These are phyloP conservation scores for Ptyas mucosa DNA, from an alignment of 2,113 vertebrate genomes.

Conservation along the genomic window DNA sequence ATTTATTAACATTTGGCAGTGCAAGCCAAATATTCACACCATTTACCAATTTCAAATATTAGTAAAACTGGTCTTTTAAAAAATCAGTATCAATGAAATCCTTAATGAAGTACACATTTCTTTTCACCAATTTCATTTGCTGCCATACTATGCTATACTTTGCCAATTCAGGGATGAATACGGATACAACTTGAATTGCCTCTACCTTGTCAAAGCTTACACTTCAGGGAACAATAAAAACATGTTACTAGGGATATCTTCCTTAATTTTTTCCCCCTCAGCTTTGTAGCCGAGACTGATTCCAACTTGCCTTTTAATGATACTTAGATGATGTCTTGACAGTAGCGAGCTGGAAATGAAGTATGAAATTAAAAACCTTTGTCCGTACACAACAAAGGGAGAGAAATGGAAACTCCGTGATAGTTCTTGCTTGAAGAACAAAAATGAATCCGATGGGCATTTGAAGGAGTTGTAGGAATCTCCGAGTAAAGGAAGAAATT, in stretches of 20 bases:
- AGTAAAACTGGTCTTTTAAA: neutral
- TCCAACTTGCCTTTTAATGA: neutral
- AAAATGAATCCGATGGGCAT: neutral
- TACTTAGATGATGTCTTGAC: neutral
- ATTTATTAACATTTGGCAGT: neutral
- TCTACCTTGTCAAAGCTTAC: neutral
- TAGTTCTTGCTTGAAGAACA: slow-evolving; percentile 16
- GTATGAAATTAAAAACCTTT: slow-evolving; percentile 42
- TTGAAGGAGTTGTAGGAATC: neutral
- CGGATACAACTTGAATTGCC: neutral
- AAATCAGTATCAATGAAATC: neutral
- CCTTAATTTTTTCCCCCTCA: neutral
- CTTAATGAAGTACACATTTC: neutral
- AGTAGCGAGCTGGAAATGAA: slow-evolving; percentile 20
- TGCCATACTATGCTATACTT: neutral
- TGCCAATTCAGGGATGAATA: neutral
- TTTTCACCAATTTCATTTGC: neutral
- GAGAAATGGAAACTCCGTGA: neutral
- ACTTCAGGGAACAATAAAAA: neutral
- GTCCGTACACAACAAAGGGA: neutral
- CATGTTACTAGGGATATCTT: neutral
- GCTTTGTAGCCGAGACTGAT: neutral
- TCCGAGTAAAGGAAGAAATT: neutral
- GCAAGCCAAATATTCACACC: neutral
- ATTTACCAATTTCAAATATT: neutral